These are phyloP conservation scores for Sitta carolinensis DNA, from an alignment of 2,797 vertebrate species.

Conservation along the genomic window DNA sequence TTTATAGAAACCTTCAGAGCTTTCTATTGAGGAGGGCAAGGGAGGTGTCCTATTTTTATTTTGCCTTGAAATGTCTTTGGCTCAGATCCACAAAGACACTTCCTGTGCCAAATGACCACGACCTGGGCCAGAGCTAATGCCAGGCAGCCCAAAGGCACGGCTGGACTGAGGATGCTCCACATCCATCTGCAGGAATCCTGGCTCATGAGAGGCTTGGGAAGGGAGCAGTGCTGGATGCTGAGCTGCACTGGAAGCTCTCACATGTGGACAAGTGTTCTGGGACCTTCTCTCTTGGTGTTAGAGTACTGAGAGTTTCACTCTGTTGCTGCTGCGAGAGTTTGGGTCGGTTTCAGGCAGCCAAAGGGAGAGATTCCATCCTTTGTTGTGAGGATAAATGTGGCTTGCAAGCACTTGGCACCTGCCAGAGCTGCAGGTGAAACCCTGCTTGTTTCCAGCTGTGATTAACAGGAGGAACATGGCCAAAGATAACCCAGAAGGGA, in stretches of 20 bases:
- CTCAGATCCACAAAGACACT: conserved; percentile 1
- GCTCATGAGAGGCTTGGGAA: background rate
- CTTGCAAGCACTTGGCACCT: conserved; percentile 9
- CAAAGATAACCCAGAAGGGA: conserved; percentile 13
- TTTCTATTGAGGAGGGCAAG: background rate
- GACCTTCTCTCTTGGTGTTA: background rate
- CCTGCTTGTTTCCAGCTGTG: background rate
- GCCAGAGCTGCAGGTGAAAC: conserved; percentile 59
- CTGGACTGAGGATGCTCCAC: background rate
- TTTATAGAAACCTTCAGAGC: conserved; percentile 8
- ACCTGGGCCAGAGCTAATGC: background rate
- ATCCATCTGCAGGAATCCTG: background rate
- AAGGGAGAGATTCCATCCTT: background rate
- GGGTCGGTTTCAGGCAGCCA: background rate
- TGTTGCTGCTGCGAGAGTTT: background rate
- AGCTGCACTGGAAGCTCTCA: background rate
- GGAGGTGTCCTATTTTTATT: background rate
- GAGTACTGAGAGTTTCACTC: background rate
- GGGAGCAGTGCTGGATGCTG: background rate
- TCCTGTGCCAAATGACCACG: background rate
- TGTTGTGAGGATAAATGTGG: background rate
- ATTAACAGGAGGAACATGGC: background rate
- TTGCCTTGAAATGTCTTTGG: conserved; percentile 17
- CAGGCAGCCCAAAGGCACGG: background rate
- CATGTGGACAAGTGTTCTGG: background rate